Percentiles rank a stretch among this genome's conserved stretches.
These are phyloP conservation scores for Cetoscarus ocellatus DNA, from an alignment of 2,797 vertebrate genomes.

Conservation along the genomic window DNA sequence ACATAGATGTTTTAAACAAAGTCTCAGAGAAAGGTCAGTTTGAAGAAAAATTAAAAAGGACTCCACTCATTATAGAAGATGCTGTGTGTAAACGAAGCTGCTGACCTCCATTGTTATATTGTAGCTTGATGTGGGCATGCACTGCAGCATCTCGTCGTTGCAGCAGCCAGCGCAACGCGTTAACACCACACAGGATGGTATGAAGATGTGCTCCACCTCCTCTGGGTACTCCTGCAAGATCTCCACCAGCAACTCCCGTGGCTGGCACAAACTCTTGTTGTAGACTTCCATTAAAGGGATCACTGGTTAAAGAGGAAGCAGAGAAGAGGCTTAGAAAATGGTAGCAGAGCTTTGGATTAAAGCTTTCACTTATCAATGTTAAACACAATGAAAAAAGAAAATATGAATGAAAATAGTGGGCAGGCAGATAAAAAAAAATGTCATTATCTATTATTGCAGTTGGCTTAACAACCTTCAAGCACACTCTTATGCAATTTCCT, in stretches of 20 bases:
- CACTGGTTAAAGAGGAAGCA: constrained; percentile 80
- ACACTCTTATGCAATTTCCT: background rate
- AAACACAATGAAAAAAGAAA: constrained; percentile 26
- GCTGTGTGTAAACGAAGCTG: background rate
- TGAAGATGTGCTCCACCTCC: constrained; percentile 97
- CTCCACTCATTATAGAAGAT: background rate
- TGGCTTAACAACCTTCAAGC: no score
- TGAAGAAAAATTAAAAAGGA: background rate
- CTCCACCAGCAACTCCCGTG: constrained; percentile 95
- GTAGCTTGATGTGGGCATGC: constrained; percentile 88
- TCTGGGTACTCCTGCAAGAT: constrained; percentile 97
- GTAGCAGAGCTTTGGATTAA: constrained; percentile 21
- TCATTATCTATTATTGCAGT: no score
- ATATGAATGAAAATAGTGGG: constrained; percentile 15
- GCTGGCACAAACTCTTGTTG: constrained; percentile 93
- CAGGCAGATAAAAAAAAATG: constrained; percentile 1
- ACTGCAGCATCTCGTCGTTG: constrained; percentile 93
- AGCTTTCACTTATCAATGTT: constrained; percentile 22
- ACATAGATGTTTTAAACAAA: no score
- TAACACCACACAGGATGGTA: constrained; percentile 96
- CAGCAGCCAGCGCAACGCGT: constrained; percentile 97
- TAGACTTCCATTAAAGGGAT: constrained; percentile 95
- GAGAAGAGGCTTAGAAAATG: constrained; percentile 38
- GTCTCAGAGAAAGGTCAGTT: background rate
- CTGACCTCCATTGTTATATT: constrained; percentile 91